phyloP scores from a whole-genome alignment of 2,797 vertebrate genomes.

The Galaxias olidus region DNA sequence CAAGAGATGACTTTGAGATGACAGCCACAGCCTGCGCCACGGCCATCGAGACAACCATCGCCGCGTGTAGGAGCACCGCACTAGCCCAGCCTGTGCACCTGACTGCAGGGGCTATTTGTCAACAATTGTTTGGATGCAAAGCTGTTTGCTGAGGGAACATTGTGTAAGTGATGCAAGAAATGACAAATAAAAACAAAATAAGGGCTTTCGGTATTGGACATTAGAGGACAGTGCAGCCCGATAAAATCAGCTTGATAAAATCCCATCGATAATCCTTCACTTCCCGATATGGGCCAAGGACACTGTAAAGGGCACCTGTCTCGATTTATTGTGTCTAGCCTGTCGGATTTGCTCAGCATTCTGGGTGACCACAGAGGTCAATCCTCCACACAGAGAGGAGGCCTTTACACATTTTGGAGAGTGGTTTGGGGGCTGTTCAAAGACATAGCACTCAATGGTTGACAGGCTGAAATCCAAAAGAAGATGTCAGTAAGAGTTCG shows the following conservation, averaged over 20 bases:
- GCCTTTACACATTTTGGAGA: too few relatives aligned
- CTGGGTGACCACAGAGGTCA: conserved; percentile 32
- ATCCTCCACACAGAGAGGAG: conserved; percentile 25
- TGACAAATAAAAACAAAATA: too few relatives aligned
- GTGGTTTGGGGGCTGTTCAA: not conserved
- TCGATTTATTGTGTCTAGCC: conserved; percentile 31
- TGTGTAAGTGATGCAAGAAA: too few relatives aligned
- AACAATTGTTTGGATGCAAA: too few relatives aligned
- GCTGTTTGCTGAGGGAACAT: too few relatives aligned
- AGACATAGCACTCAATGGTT: not conserved
- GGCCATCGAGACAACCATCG: not conserved
- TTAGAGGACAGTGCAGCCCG: too few relatives aligned
- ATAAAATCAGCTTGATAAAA: not conserved
- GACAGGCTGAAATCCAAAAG: too few relatives aligned
- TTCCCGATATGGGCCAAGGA: conserved; percentile 21
- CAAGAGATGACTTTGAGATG: not conserved
- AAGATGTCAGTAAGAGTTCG: not conserved
- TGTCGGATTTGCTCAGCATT: conserved; percentile 16
- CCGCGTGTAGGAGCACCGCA: not conserved
- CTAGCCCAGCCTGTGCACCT: not conserved
- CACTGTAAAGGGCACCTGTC: conserved; percentile 1
- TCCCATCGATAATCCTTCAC: conserved; percentile 2
- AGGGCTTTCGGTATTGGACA: too few relatives aligned
- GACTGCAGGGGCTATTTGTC: not conserved
- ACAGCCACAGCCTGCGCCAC: not conserved